Evolutionary conservation across 2,797 vertebrate species (phyloP), one percentile per base, ranked within the genome.

Genomic region (Channallabes apus): DNA sequence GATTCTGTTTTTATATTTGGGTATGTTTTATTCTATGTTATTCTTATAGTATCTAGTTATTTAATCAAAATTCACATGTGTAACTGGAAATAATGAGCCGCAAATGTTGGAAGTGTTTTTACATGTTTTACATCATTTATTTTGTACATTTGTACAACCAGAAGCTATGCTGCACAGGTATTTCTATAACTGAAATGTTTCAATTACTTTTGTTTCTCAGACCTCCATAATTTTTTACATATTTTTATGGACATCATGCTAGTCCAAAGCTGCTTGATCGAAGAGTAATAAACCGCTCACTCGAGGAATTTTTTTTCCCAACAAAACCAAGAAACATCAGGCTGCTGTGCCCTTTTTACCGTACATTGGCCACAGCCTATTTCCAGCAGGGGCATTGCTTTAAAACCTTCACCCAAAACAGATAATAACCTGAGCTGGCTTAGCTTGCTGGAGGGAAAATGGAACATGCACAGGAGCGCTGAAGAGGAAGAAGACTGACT

Each of bases 401-500:
- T 84, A 82, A 83, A 86, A 67, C 81, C 83, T 79, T 80, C 77
- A 84, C 78, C 82, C 73, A 79, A 84, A 73, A 86, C 76, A 72
- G 82, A 83, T 86, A 75, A 84, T 32, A 32, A 56, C 64, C 72
- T 76, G 75, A 18, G 14, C 86, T 87, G 90, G 91, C 88, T 77
- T 29, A 86, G 35, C 83, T 86, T 90, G 90, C 91, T 92, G 91
- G 90, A 90, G 84, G 22, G 27, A 62, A 85, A 84, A 51, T 38
- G 72, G 61, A 84, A 82, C 89, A 85, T 86, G 89, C 84, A 88
- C 91, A 92, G 88, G 92, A 41, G 88, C 86, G 87, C 91, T 89
- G 93, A 92, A 91, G 92, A 92, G 92, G 93, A 85, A 89, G 91
- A 92, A 94, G 93, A 92, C 51, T 64, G 54, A 94, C 89, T 38